Evolutionary conservation across 2,797 vertebrate genomes (phyloP).

Genomic region (Microhierax caerulescens): DNA sequence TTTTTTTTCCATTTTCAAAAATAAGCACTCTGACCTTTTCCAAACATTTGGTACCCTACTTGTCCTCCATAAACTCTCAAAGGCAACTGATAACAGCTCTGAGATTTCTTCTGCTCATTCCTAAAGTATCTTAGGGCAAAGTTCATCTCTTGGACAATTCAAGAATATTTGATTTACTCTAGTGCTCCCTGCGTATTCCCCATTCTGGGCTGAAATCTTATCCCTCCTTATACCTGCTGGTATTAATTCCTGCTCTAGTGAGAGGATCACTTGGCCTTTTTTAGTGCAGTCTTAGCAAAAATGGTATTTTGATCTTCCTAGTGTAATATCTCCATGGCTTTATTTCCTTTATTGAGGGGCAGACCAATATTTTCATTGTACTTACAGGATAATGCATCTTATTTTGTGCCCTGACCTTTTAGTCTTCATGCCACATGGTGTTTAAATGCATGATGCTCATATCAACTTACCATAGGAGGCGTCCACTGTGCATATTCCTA

Average conservation of each 20-base stretch:
- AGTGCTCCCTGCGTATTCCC: not conserved
- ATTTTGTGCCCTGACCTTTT: not conserved
- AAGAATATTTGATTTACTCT: not conserved
- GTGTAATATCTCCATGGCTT: not conserved
- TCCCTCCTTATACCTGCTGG: not conserved
- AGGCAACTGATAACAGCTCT: not conserved
- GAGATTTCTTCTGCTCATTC: not conserved
- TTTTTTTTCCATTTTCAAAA: not conserved
- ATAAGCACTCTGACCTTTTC: not conserved
- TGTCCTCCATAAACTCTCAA: not conserved
- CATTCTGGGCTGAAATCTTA: not conserved
- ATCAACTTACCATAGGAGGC: not conserved
- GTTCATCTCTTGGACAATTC: not conserved
- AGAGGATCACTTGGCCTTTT: not conserved
- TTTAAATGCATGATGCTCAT: not conserved
- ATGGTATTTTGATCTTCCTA: not conserved
- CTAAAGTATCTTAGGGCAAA: constrained; percentile 13
- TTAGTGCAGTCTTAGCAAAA: not conserved
- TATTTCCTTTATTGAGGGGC: not conserved
- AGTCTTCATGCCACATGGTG: not conserved
- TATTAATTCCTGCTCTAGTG: not conserved
- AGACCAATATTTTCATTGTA: not conserved
- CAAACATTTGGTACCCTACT: not conserved
- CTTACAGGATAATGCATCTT: not conserved
- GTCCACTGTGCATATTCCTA: not conserved